phyloP scores from a whole-genome alignment of 2,113 vertebrate species.

The Pollachius pollachius region DNA sequence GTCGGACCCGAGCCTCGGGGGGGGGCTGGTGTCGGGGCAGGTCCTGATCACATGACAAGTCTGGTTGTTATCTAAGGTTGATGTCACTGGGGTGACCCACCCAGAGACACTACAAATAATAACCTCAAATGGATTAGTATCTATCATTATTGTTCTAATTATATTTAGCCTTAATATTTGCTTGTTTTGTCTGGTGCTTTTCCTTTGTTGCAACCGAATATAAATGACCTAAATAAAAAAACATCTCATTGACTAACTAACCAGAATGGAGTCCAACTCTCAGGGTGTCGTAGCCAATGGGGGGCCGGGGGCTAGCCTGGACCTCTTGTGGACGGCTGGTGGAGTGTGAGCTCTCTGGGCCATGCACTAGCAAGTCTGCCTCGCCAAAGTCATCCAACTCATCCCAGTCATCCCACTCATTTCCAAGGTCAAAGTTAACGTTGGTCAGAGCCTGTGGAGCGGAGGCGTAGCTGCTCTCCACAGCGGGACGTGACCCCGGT shows the following conservation, averaged over 20 bases:
- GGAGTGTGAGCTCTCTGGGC: constrained; percentile 54
- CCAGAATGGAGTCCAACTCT: constrained; percentile 38
- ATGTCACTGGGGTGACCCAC: neutral
- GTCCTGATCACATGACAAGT: constrained; percentile 29
- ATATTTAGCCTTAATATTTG: no score
- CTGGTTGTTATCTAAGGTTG: no score
- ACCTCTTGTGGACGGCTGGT: neutral
- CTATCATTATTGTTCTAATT: neutral
- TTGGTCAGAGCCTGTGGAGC: constrained; percentile 62
- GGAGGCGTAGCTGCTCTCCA: constrained; percentile 48
- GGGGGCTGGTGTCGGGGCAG: neutral
- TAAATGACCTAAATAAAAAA: neutral
- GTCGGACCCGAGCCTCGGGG: neutral
- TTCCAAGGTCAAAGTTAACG: constrained; percentile 82
- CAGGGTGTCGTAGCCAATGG: constrained; percentile 20
- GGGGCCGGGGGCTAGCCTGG: constrained; percentile 32
- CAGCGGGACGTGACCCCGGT: constrained; percentile 25
- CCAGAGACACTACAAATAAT: neutral
- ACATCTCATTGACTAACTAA: neutral
- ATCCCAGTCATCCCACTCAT: constrained; percentile 83
- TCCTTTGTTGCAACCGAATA: no score
- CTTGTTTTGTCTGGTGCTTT: no score
- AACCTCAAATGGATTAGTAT: neutral
- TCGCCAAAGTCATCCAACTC: constrained; percentile 84
- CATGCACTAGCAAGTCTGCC: constrained; percentile 77